These are phyloP conservation scores for Callocephalon fimbriatum DNA, from an alignment of 2,113 vertebrate species.

Conservation along the genomic window DNA sequence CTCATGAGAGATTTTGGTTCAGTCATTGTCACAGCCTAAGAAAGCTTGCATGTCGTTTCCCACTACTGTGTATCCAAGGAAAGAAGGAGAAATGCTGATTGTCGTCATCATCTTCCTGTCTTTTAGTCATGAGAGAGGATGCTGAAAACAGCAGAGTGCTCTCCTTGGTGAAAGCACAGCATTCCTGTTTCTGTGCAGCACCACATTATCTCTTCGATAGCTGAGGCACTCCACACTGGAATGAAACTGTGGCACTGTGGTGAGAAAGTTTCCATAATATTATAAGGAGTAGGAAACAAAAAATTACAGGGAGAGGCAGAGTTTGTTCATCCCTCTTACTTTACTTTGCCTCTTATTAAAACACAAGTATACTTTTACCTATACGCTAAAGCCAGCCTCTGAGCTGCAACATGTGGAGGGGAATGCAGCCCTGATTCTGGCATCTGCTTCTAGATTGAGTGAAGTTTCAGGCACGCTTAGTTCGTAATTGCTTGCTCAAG, in stretches of 20 bases:
- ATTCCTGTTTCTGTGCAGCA: background rate
- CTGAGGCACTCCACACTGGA: background rate
- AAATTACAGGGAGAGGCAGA: background rate
- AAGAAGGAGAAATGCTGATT: background rate
- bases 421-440: background rate
- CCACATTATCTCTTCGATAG: fast-evolving
- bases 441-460: background rate
- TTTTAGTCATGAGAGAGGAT: background rate
- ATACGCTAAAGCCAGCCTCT: background rate
- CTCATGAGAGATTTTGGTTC: background rate
- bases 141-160: background rate
- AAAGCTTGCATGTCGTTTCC: background rate
- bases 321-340: background rate
- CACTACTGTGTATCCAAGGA: background rate
- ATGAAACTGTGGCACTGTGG: fast-evolving
- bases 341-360: background rate
- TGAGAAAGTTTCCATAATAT: background rate
- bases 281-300: background rate
- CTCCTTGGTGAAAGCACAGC: background rate
- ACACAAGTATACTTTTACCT: background rate
- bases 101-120: background rate
- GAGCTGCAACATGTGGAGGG: background rate
- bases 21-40: background rate
- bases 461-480: background rate
- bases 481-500: background rate